Evolutionary conservation across 2,888 invertebrate species (phyloP).

Genomic region (Ephialtes manifestator): DNA sequence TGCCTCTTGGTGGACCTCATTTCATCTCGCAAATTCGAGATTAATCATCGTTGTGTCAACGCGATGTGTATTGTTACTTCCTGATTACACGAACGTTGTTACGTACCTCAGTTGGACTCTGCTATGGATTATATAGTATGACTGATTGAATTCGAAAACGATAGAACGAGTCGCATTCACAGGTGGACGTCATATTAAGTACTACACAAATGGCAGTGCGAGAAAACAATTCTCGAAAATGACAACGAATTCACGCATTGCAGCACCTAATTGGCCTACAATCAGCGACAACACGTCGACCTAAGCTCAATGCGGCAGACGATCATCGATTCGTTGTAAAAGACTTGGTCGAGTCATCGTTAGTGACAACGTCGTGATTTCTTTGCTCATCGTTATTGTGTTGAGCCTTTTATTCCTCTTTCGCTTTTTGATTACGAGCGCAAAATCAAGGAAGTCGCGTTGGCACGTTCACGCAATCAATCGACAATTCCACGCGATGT

Average conservation of each 20-base stretch:
- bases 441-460: slow-evolving; percentile 37
- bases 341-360: slow-evolving; percentile 58
- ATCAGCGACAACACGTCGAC: slow-evolving; percentile 13
- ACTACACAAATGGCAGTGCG: neutral
- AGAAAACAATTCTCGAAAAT: slow-evolving; percentile 14
- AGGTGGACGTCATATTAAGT: slow-evolving; percentile 5
- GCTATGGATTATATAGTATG: slow-evolving; percentile 5
- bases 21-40: slow-evolving; percentile 31
- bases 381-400: slow-evolving; percentile 41
- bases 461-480: slow-evolving; percentile 44
- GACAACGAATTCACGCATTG: slow-evolving; percentile 38
- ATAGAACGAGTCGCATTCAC: neutral
- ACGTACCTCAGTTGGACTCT: neutral
- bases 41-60: slow-evolving; percentile 39
- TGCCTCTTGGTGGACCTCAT: slow-evolving; percentile 20
- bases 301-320: slow-evolving; percentile 16
- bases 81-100: slow-evolving; percentile 33
- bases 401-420: slow-evolving; percentile 6
- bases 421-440: slow-evolving; percentile 29
- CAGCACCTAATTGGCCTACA: slow-evolving; percentile 27
- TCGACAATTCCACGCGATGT: slow-evolving; percentile 21
- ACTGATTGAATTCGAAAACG: slow-evolving; percentile 23
- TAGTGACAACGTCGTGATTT: slow-evolving; percentile 46
- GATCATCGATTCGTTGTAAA: slow-evolving; percentile 55
- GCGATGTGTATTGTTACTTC: slow-evolving; percentile 25